A percentile compares a stretch with the other conserved stretches of the same genome.
Evolutionary conservation across 2,888 invertebrate species (phyloP).

Genomic region (Ornithoptera alexandrae): DNA sequence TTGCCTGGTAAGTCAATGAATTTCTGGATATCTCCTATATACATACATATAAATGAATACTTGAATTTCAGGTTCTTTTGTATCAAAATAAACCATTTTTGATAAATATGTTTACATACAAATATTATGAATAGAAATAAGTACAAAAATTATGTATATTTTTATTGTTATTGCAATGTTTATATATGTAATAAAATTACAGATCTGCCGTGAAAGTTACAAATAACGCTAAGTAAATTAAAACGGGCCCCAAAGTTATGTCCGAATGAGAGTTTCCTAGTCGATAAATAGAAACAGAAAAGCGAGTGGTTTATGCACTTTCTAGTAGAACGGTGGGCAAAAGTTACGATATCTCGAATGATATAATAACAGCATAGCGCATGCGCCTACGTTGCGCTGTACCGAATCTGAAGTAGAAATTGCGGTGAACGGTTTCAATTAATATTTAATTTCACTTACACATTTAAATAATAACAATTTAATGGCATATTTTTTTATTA

Average conservation of each 20-base stretch:
- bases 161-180: background rate
- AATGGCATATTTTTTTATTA: no score
- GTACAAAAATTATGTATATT: no score
- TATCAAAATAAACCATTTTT: no score
- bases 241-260: slow-evolving; percentile 39
- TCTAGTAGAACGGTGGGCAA: slow-evolving; percentile 68
- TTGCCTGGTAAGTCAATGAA: no score
- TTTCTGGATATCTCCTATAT: no score
- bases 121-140: no score
- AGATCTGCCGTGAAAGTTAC: slow-evolving; percentile 25
- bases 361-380: slow-evolving; percentile 52
- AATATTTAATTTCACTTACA: no score
- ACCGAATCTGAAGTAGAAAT: slow-evolving; percentile 30
- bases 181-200: background rate
- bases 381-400: slow-evolving; percentile 43
- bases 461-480: no score
- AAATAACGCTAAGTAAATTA: slow-evolving; percentile 17
- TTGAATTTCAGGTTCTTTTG: no score
- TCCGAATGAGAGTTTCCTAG: slow-evolving; percentile 43
- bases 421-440: no score
- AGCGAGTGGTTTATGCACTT: slow-evolving; percentile 66
- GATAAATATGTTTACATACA: no score
- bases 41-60: no score
- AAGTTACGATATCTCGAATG: slow-evolving; percentile 70
- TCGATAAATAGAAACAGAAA: slow-evolving; percentile 66